Conservation (phyloP, 2,113 vertebrate genomes). For the human region GRCh38 chr2:65680501-65681000, state of each 20-base stretch:
- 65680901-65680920: neutral
- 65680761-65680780: neutral
- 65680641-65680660: neutral
- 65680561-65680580: conserved; percentile 25
- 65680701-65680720: neutral
- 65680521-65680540: neutral
- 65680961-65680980: neutral
- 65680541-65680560: neutral
- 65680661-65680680: neutral
- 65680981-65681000: neutral
- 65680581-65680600: conserved; percentile 10
- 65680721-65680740: neutral
- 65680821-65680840: neutral
- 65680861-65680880: neutral
- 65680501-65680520: neutral
- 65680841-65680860: neutral
- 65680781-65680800: neutral
- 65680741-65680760: neutral
- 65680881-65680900: neutral
- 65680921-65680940: neutral
- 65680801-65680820: neutral
- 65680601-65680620: neutral
- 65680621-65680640: neutral
- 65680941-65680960: neutral
- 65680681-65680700: neutral